phyloP scores from a whole-genome alignment of 2,888 invertebrate genomes.

The Deroplatys truncata region DNA sequence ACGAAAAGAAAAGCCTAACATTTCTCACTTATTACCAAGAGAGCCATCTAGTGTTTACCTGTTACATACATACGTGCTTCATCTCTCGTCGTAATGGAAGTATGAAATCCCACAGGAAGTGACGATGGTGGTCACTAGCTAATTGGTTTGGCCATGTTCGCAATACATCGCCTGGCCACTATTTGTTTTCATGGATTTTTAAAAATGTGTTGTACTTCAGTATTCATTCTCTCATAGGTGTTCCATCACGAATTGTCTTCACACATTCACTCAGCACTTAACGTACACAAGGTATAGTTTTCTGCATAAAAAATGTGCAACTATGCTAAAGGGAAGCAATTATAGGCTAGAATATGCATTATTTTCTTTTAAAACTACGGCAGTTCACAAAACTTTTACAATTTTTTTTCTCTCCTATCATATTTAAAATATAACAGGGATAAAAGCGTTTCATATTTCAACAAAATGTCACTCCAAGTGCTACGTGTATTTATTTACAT shows the following conservation, averaged over 20 bases:
- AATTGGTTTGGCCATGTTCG: neutral
- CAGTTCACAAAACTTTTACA: neutral
- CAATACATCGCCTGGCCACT: conserved; percentile 1
- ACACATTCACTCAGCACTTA: neutral
- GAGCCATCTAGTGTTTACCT: neutral
- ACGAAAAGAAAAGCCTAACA: neutral
- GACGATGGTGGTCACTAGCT: neutral
- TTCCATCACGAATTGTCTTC: neutral
- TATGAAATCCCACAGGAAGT: conserved; percentile 1
- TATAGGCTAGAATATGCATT: neutral
- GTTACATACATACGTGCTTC: neutral
- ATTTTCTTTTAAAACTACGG: neutral
- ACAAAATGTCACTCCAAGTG: neutral
- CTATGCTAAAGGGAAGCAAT: neutral
- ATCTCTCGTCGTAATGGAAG: neutral
- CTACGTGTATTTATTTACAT: neutral
- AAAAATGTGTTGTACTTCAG: conserved; percentile 13
- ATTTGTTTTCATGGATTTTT: neutral
- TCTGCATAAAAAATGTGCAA: neutral
- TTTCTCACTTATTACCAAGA: neutral
- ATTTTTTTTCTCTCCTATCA: neutral
- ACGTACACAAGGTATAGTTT: neutral
- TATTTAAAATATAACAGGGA: conserved; percentile 7
- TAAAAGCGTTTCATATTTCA: neutral
- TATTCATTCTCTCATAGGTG: neutral